Evolutionary conservation across 2,888 invertebrate species (phyloP), one percentile per base, ranked within the genome.

Genomic region (Thumatha senex): DNA sequence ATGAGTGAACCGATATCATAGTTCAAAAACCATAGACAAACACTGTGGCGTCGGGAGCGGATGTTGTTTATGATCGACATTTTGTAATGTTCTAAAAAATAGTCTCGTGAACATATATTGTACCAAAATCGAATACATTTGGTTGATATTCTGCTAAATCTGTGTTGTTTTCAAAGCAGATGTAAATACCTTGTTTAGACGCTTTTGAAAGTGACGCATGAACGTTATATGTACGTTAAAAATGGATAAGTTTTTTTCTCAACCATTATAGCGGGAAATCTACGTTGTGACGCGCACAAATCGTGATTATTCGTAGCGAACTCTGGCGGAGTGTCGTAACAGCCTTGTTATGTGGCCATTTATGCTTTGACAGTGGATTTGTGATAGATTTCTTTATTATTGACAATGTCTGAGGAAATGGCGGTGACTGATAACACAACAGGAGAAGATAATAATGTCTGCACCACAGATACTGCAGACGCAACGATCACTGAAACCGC

Each of bases 331-430:
- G 83, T 84, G 78, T 82, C 77, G 77, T 80, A 81, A 82, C 76
- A 77, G 70, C 72, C 62, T 80, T 84, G 87, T 84, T 86, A 87
- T 89, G 89, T 81, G 80, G 80, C 75, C 78, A 76, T 81, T 75
- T 80, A 79, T 59, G 63, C 72, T 78, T 80, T 85, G 80, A 80
- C 82, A 82, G 82, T 83, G 82, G 72, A 71, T 74, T 76, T 72
- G 69, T 76, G 72, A 71, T 77, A 77, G 75, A 80, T 72, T 80
- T 82, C 72, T 50, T 78, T 79, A 67, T 74, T 80, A 78, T 85
- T 84, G 84, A 89, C 87, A 85, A 90, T 90, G 90, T 90, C 90
- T 59, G 89, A 89, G 62, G 87, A 89, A 89, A 89, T 90, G 87
- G 89, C 89, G 83, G 80, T 87, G 78, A 79, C 82, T 80, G 89